phyloP scores from a whole-genome alignment of 1,140 invertebrate genomes.

The Bombus impatiens region DNA sequence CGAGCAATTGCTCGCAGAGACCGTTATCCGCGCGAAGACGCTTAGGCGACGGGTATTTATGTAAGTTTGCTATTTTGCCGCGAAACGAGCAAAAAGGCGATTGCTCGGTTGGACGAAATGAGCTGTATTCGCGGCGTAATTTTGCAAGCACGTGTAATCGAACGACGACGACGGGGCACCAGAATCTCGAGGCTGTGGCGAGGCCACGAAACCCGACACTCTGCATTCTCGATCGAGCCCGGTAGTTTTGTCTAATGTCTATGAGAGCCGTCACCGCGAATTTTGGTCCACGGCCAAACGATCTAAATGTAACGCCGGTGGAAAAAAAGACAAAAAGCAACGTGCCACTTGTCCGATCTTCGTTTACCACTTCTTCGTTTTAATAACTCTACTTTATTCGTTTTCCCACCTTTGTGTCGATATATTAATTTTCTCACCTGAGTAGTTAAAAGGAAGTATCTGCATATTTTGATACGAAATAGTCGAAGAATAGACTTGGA shows the following conservation, averaged over 20 bases:
- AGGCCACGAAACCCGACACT: background rate
- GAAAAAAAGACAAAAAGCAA: background rate
- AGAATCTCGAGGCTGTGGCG: background rate
- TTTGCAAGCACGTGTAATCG: conserved; percentile 6
- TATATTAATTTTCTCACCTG: too few relatives aligned
- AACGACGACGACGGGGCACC: too few relatives aligned
- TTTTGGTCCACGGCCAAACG: conserved; percentile 34
- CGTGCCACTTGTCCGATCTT: background rate
- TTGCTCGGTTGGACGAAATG: conserved; percentile 1
- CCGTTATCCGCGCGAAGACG: conserved; percentile 33
- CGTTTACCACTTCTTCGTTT: too few relatives aligned
- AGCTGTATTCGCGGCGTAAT: background rate
- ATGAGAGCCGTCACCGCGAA: background rate
- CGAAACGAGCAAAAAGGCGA: conserved; percentile 12
- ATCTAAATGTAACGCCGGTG: conserved; percentile 31
- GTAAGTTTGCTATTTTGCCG: conserved; percentile 15
- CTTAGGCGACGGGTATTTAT: conserved; percentile 29
- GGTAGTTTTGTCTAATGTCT: background rate
- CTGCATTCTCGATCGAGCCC: background rate
- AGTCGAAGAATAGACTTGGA: too few relatives aligned
- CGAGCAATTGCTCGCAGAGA: background rate
- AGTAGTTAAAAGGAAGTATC: too few relatives aligned
- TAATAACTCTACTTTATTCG: too few relatives aligned
- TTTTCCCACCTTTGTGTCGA: too few relatives aligned
- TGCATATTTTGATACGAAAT: too few relatives aligned